Percentiles rank a stretch among this genome's conserved stretches.
These are phyloP conservation scores for Hirudo medicinalis DNA, from an alignment of 1,140 invertebrate species.

Conservation along the genomic window DNA sequence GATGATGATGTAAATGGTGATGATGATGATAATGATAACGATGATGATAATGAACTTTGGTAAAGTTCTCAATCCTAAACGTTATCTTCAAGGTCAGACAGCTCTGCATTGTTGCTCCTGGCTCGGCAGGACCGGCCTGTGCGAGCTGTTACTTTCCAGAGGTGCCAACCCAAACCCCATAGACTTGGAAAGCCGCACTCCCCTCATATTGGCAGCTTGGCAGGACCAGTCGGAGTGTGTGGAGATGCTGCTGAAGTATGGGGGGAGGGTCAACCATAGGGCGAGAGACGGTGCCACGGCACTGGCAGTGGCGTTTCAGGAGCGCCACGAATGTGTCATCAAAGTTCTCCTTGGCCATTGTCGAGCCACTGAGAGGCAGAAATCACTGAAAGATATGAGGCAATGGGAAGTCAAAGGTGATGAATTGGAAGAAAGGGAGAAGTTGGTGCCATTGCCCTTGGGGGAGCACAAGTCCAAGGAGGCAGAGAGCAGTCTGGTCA, in stretches of 20 bases:
- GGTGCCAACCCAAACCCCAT: constrained; percentile 70
- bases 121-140: constrained; percentile 82
- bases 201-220: constrained; percentile 76
- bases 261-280: constrained; percentile 68
- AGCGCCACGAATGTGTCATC: constrained; percentile 83
- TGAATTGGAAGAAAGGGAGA: not conserved
- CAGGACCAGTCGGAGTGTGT: constrained; percentile 77
- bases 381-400: constrained; percentile 59
- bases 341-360: constrained; percentile 68
- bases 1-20: not conserved
- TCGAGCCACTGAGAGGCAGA: constrained; percentile 75
- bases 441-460: too few relatives aligned
- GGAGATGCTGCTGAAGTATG: constrained; percentile 49
- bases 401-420: constrained; percentile 54
- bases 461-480: not conserved
- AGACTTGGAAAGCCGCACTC: constrained; percentile 74
- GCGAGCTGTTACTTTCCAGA: constrained; percentile 61
- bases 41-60: constrained; percentile 45
- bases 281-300: constrained; percentile 90
- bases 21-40: constrained; percentile 44
- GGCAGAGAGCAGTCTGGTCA: not conserved
- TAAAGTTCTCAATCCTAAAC: constrained; percentile 67
- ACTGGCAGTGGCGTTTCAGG: constrained; percentile 79
- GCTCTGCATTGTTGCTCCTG: constrained; percentile 81
- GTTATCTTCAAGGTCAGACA: constrained; percentile 77